Conservation (phyloP, 2,113 vertebrate species). For the Chitala chitala region DNA sequence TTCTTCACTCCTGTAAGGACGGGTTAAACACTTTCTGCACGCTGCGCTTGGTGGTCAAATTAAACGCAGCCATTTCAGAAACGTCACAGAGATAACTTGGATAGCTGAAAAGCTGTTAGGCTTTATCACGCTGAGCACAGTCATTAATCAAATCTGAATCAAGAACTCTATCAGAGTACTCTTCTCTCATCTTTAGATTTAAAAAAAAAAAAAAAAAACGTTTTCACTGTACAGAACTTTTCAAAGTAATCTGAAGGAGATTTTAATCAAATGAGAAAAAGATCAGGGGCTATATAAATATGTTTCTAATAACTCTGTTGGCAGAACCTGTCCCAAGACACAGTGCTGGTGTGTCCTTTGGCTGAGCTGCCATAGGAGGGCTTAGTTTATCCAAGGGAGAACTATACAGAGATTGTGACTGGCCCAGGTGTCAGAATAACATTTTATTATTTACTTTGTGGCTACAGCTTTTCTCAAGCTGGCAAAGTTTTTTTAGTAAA, state of each 20-base stretch:
- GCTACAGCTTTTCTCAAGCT: too few species aligned
- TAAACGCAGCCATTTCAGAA: neutral
- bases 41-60: neutral
- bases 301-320: neutral
- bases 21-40: neutral
- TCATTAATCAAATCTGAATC: conserved; percentile 11
- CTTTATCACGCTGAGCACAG: neutral
- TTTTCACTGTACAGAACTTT: conserved; percentile 14
- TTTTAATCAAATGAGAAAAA: neutral
- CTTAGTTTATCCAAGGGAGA: too few species aligned
- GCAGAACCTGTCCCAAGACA: too few species aligned
- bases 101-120: neutral
- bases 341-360: too few species aligned
- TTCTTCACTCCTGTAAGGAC: neutral
- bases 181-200: conserved; percentile 4
- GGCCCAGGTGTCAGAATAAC: too few species aligned
- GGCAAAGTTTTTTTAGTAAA: too few species aligned
- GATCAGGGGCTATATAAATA: neutral
- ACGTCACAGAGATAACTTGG: neutral
- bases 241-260: neutral
- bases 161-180: neutral
- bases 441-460: too few species aligned
- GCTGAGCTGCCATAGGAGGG: too few species aligned
- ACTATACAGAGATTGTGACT: too few species aligned
- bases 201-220: neutral